These are phyloP conservation scores for Clepsis dumicolana DNA, from an alignment of 2,888 invertebrate genomes.

Conservation along the genomic window DNA sequence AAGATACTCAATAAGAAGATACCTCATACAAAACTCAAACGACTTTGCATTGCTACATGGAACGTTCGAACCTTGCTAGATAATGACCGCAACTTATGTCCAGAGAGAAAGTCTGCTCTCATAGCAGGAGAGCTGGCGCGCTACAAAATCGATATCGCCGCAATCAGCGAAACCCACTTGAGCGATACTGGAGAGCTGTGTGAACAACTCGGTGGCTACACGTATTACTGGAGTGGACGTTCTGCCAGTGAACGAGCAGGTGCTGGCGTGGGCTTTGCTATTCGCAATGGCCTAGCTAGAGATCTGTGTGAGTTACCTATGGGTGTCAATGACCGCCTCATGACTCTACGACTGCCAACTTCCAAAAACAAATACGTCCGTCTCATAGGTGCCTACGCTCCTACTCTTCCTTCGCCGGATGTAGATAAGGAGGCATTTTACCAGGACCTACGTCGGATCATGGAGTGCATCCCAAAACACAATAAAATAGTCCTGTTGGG, in stretches of 20 bases:
- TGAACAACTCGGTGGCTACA: constrained; percentile 17
- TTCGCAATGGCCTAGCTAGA: neutral
- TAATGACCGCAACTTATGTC: constrained; percentile 5
- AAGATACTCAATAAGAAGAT: too few species aligned
- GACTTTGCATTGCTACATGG: constrained; percentile 8
- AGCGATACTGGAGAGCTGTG: constrained; percentile 13
- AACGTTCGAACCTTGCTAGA: constrained; percentile 10
- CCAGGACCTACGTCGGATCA: neutral
- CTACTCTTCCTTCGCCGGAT: neutral
- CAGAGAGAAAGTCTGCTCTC: constrained; percentile 27
- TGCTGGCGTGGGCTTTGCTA: constrained; percentile 14
- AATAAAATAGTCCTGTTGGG: constrained; percentile 1
- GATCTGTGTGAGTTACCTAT: neutral
- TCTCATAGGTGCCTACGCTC: constrained; percentile 5
- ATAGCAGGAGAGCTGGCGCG: constrained; percentile 34
- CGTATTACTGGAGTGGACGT: too few species aligned
- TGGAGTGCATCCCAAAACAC: neutral
- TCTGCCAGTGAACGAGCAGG: neutral
- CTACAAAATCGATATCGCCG: constrained; percentile 34
- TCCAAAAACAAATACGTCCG: neutral
- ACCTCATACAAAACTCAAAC: too few species aligned
- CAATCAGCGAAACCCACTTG: constrained; percentile 26
- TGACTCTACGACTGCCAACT: neutral
- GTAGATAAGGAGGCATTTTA: neutral
- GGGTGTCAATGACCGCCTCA: constrained; percentile 5